Conservation (phyloP, 2,113 vertebrate genomes). For the Hylia prasina region DNA sequence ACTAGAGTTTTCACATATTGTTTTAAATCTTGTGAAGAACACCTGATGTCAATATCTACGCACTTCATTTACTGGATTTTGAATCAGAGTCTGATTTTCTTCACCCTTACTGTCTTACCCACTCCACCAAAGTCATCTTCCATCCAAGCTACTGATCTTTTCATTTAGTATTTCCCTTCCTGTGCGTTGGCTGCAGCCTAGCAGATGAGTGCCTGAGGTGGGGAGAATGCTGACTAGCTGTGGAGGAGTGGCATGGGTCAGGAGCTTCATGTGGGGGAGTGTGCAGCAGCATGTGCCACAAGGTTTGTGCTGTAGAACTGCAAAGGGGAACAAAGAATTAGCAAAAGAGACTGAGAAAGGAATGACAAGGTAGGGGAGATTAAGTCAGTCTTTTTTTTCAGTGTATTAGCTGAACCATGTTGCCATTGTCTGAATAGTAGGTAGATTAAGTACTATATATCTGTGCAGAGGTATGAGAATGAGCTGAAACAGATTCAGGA, state of each 20-base stretch:
- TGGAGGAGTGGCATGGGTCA: rapidly evolving
- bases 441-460: background rate
- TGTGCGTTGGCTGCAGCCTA: background rate
- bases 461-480: background rate
- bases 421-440: background rate
- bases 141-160: background rate
- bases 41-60: background rate
- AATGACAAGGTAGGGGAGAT: background rate
- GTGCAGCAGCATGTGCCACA: background rate
- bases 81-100: background rate
- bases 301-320: background rate
- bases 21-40: background rate
- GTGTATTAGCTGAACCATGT: background rate
- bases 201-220: background rate
- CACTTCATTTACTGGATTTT: background rate
- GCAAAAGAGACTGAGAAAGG: background rate
- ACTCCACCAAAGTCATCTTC: background rate
- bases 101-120: background rate
- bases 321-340: background rate
- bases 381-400: background rate
- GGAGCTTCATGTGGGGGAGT: background rate
- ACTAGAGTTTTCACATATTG: background rate
- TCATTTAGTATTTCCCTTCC: background rate
- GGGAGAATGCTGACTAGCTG: background rate
- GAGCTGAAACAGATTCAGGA: background rate